phyloP scores from a whole-genome alignment of 1,140 invertebrate species.

The Ceratina japonica region DNA sequence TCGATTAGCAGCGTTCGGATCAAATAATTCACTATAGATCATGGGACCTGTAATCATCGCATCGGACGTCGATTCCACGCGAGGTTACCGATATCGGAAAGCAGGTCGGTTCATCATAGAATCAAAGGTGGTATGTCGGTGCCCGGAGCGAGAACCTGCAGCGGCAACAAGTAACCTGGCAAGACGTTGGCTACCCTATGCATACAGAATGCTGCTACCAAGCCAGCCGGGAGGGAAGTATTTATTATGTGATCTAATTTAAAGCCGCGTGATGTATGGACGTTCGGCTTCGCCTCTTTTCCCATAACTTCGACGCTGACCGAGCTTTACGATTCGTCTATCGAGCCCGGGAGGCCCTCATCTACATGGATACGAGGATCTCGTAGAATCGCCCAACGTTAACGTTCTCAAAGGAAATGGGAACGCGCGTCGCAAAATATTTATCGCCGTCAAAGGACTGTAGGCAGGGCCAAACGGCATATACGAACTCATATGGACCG shows the following conservation, averaged over 20 bases:
- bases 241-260: constrained; percentile 78
- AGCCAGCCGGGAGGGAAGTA: constrained; percentile 68
- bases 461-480: neutral
- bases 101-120: constrained; percentile 64
- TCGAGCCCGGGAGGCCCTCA: constrained; percentile 37
- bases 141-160: constrained; percentile 69
- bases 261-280: constrained; percentile 59
- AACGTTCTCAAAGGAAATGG: neutral
- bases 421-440: neutral
- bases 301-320: constrained; percentile 43
- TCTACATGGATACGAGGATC: neutral
- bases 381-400: neutral
- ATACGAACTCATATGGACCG: too few relatives aligned
- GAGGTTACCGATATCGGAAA: constrained; percentile 53
- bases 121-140: constrained; percentile 73
- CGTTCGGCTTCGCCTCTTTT: constrained; percentile 44
- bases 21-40: constrained; percentile 22
- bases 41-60: constrained; percentile 51
- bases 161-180: constrained; percentile 67
- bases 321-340: constrained; percentile 51
- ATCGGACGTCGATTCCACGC: constrained; percentile 36
- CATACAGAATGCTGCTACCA: constrained; percentile 78
- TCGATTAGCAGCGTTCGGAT: neutral
- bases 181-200: constrained; percentile 74
- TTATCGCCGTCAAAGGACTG: neutral